phyloP scores from a whole-genome alignment of 2,888 invertebrate species.

The Aleiodes testaceus region DNA sequence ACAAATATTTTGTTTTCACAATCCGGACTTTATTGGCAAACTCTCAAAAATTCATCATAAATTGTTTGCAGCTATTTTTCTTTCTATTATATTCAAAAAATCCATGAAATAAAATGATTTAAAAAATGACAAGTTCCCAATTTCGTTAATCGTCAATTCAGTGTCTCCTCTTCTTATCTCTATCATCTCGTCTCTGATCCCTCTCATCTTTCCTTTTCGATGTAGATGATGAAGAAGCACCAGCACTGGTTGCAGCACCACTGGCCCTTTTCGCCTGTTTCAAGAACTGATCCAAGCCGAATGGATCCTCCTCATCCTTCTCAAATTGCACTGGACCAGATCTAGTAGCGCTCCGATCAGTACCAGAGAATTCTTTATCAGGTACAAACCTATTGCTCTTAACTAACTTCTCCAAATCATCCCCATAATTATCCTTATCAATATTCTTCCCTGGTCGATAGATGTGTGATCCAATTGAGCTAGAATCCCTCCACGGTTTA shows the following conservation, averaged over 20 bases:
- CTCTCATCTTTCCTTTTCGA: constrained; percentile 78
- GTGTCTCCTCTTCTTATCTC: constrained; percentile 67
- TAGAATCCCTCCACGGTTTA: constrained; percentile 96
- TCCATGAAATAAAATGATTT: too few species aligned
- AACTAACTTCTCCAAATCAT: constrained; percentile 90
- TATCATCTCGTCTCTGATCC: constrained; percentile 66
- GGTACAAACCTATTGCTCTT: constrained; percentile 96
- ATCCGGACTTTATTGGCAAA: constrained; percentile 1
- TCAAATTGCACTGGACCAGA: constrained; percentile 98
- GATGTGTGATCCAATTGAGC: constrained; percentile 89
- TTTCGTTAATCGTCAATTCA: constrained; percentile 45
- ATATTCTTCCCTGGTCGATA: constrained; percentile 91
- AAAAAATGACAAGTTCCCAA: background rate
- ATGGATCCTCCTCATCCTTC: constrained; percentile 91
- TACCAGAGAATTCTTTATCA: constrained; percentile 96
- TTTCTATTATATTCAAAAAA: too few species aligned
- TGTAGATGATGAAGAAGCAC: constrained; percentile 54
- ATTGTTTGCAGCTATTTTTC: too few species aligned
- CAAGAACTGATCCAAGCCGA: constrained; percentile 98
- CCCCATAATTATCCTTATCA: constrained; percentile 92
- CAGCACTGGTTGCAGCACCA: constrained; percentile 66
- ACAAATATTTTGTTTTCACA: constrained; percentile 12
- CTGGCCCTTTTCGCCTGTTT: constrained; percentile 94
- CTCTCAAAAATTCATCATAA: too few species aligned
- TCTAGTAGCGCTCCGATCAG: constrained; percentile 83